A percentile compares a stretch with the other conserved stretches of the same genome.
These are phyloP conservation scores for Strix occidentalis DNA, from an alignment of 2,797 vertebrate species.

Conservation along the genomic window DNA sequence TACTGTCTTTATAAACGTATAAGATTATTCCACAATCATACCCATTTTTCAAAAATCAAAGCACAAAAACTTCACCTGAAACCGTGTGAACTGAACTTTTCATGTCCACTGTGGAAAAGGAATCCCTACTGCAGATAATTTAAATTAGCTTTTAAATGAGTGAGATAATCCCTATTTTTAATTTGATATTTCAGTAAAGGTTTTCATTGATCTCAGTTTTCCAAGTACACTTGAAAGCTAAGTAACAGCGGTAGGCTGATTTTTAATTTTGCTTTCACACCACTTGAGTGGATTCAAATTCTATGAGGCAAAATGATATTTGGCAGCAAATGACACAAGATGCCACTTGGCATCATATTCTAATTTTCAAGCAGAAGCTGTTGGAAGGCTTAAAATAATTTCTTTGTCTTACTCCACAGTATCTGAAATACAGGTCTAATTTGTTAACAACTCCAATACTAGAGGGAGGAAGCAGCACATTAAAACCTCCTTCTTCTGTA, in stretches of 20 bases:
- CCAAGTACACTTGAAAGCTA: not conserved
- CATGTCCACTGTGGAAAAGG: not conserved
- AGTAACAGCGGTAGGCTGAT: constrained; percentile 23
- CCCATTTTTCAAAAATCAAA: not conserved
- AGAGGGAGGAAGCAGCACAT: not conserved
- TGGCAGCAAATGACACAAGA: constrained; percentile 37
- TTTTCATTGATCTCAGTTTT: constrained; percentile 26
- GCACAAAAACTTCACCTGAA: not conserved
- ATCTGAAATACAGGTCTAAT: not conserved
- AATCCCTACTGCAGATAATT: not conserved
- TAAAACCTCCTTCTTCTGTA: not conserved
- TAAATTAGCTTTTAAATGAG: constrained; percentile 20
- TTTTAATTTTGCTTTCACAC: constrained; percentile 47
- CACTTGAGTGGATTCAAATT: constrained; percentile 39
- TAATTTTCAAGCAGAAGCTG: constrained; percentile 26
- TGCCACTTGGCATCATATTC: constrained; percentile 3
- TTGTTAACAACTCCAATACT: not conserved
- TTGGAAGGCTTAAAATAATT: not conserved
- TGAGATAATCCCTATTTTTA: constrained; percentile 28
- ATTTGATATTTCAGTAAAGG: constrained; percentile 24
- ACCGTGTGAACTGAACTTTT: not conserved
- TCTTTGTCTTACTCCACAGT: not conserved
- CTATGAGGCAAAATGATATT: constrained; percentile 16
- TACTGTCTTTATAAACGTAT: not conserved
- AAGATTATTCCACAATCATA: not conserved